Evolutionary conservation across 2,113 vertebrate genomes (phyloP).

Genomic region (Alethe diademata): DNA sequence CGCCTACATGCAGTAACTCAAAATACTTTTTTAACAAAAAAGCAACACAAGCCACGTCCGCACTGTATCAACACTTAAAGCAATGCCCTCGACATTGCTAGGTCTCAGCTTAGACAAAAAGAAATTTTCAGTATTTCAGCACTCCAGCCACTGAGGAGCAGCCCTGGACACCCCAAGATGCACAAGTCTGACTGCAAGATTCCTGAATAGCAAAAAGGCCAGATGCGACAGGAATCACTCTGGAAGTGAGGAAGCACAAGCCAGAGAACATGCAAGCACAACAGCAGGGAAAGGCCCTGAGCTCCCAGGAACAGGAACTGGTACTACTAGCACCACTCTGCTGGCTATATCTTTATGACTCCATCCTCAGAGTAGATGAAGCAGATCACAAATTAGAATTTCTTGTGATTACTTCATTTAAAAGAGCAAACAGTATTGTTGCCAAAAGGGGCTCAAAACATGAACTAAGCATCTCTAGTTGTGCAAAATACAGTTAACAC

Average conservation of each 20-base stretch:
- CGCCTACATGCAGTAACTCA: background rate
- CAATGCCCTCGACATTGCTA: background rate
- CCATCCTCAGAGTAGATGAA: accelerated
- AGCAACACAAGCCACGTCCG: background rate
- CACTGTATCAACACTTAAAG: background rate
- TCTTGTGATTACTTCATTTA: background rate
- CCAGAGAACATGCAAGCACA: background rate
- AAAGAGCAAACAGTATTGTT: accelerated
- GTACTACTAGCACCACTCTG: background rate
- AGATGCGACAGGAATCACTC: background rate
- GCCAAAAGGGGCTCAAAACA: background rate
- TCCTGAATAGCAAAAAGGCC: background rate
- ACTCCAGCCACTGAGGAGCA: accelerated
- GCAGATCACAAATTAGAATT: background rate
- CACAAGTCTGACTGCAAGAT: background rate
- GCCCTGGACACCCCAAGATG: background rate
- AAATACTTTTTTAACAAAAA: background rate
- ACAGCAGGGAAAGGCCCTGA: accelerated
- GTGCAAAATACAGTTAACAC: background rate
- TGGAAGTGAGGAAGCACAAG: accelerated
- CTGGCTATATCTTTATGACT: background rate
- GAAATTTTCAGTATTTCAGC: background rate
- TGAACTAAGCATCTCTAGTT: background rate
- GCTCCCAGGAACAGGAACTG: background rate
- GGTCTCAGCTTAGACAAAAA: background rate